Percentiles rank a stretch among this genome's conserved stretches.
phyloP scores from a whole-genome alignment of 2,113 vertebrate genomes.

The Todiramphus chloris region DNA sequence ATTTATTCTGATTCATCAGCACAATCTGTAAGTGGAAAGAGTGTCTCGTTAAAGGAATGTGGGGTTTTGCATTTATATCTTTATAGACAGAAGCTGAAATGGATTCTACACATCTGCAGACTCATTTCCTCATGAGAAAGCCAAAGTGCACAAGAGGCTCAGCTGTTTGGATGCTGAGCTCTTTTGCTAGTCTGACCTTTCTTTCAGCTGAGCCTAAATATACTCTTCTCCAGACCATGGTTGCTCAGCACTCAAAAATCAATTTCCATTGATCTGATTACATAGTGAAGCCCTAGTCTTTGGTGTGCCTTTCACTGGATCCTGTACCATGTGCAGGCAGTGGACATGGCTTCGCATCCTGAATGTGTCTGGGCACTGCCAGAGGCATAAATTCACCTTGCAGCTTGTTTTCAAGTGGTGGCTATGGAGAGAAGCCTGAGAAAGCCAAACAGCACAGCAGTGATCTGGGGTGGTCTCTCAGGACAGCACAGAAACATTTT shows the following conservation, averaged over 20 bases:
- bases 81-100: background rate
- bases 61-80: background rate
- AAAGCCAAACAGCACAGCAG: background rate
- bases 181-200: background rate
- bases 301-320: background rate
- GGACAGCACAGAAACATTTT: background rate
- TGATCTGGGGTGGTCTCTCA: background rate
- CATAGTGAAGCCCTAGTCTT: background rate
- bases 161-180: background rate
- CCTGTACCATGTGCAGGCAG: background rate
- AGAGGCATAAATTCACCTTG: background rate
- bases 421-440: background rate
- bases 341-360: background rate
- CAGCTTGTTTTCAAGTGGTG: background rate
- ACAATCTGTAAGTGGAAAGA: conserved; percentile 91
- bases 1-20: conserved; percentile 92
- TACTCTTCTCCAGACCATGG: background rate
- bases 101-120: background rate
- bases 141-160: background rate
- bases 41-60: background rate
- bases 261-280: background rate
- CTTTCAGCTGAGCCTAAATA: background rate
- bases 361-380: background rate
- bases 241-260: conserved; percentile 13
- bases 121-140: background rate